Conservation (phyloP, 2,888 invertebrate species). For the Scaptomyza caliginosa region DNA sequence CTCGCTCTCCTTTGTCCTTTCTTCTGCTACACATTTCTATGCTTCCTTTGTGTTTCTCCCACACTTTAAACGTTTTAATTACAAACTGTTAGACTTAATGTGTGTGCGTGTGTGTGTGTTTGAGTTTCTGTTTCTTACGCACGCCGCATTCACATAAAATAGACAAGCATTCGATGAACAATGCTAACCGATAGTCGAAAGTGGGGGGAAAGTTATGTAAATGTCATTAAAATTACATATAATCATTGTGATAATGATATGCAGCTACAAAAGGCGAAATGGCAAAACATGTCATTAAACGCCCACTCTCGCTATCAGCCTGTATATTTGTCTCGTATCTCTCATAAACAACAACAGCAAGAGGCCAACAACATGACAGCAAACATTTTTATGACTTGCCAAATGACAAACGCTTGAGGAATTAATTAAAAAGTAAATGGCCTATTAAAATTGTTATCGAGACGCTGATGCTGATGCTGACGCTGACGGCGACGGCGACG, state of each 20-base stretch:
- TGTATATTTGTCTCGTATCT: neutral
- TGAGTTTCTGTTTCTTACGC: conserved; percentile 33
- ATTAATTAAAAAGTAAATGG: conserved; percentile 79
- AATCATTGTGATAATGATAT: conserved; percentile 67
- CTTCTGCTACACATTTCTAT: neutral
- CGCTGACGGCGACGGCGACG: neutral
- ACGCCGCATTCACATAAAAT: conserved; percentile 50
- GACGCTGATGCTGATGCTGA: conserved; percentile 53
- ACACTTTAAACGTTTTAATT: conserved; percentile 52
- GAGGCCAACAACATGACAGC: conserved; percentile 48
- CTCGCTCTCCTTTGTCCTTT: neutral
- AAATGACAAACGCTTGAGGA: conserved; percentile 71
- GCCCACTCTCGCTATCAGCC: conserved; percentile 6
- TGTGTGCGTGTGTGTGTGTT: conserved; percentile 8
- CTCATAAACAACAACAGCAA: conserved; percentile 3
- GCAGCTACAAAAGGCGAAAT: conserved; percentile 39
- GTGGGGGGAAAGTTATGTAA: conserved; percentile 12
- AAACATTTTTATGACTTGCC: conserved; percentile 72
- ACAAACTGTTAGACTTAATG: conserved; percentile 11
- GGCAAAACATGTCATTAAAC: conserved; percentile 55
- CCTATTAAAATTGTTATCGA: conserved; percentile 79
- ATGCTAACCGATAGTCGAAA: conserved; percentile 1
- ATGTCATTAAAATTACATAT: conserved; percentile 38
- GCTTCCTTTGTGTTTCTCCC: neutral
- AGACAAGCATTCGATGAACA: conserved; percentile 65